Base-by-base conservation (phyloP, 2,888 invertebrate genomes). In the Octonoba sinensis region DNA sequence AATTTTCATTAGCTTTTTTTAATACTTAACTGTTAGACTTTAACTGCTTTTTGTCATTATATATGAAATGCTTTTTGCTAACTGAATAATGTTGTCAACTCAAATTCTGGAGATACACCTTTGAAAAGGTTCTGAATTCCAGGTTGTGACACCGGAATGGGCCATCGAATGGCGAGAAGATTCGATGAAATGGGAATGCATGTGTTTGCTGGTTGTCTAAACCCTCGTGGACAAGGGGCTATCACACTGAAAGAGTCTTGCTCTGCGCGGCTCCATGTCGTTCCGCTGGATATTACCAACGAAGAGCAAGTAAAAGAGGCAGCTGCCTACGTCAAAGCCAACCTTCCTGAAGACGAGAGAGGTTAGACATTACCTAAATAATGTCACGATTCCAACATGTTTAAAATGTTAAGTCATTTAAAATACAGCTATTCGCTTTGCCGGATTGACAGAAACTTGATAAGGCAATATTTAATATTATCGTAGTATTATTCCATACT, bases 141-240 rank as follows among this genome's bases (percentile, higher is more conserved):
- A 86, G 86, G 86, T 11, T 87, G 87, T 76, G 87, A 88, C 66
- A 83, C 86, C 12, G 89, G 89, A 8, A 89, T 90, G 85, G 89
- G 87, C 24, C 84, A 87, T 65, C 85, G 86, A 59, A 82, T 89
- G 51, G 88, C 88, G 1, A 85, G 86, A 69, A 86, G 86, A 56
- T 86, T 88, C 70, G 87, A 87, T 22, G 82, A 84, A 12, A 83
- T 87, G 62, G 88, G 88, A 12, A 66, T 84, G 76, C 56, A 84
- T 69, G 82, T 84, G 3, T 84, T 84, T 15, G 84, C 84, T 18
- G 82, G 84, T 0, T 84, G 76, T 51, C 65, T 82, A 4, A 47
- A 70, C 24, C 77, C 82, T 0, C 13, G 60, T 0, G 71, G 77
- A 1, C 18, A n/a, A 2, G 82, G 74, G 16, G 84, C 84, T 3